A percentile compares a stretch with the other conserved stretches of the same genome.
phyloP scores from a whole-genome alignment of 2,113 vertebrate genomes.

The Takifugu flavidus region DNA sequence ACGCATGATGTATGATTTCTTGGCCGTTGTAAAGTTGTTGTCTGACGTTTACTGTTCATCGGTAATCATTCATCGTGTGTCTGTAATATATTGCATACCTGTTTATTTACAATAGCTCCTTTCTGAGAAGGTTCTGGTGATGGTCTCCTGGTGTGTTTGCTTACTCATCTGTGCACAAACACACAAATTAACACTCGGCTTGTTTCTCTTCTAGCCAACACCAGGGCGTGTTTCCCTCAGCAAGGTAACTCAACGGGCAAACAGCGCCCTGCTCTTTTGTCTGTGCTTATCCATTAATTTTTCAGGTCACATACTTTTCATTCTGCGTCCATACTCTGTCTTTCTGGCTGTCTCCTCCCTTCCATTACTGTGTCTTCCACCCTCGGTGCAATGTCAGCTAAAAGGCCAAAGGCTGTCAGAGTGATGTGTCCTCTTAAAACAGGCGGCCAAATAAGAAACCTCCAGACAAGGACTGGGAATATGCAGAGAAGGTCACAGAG shows the following conservation, averaged over 20 bases:
- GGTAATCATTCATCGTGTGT: constrained; percentile 49
- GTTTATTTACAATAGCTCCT: constrained; percentile 41
- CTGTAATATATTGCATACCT: constrained; percentile 36
- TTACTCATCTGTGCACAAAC: constrained; percentile 58
- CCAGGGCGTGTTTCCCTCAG: constrained; percentile 75
- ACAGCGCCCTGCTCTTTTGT: constrained; percentile 42
- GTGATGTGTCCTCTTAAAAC: constrained; percentile 32
- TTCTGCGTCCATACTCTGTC: constrained; percentile 26
- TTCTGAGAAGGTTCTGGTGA: constrained; percentile 42
- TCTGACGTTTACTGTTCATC: constrained; percentile 32
- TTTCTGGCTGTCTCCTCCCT: constrained; percentile 25
- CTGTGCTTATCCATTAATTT: constrained; percentile 27
- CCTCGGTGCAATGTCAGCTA: constrained; percentile 40
- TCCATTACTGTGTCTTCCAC: constrained; percentile 25
- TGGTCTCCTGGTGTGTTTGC: constrained; percentile 48
- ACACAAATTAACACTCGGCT: constrained; percentile 72
- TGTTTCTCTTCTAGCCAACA: constrained; percentile 77
- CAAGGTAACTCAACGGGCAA: constrained; percentile 72
- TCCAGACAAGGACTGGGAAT: constrained; percentile 29
- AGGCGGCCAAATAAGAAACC: constrained; percentile 34
- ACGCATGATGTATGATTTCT: constrained; percentile 9
- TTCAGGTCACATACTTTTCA: constrained; percentile 29
- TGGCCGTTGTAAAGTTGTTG: constrained; percentile 15
- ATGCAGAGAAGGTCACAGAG: constrained; percentile 13
- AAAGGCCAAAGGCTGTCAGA: constrained; percentile 45